phyloP scores from a whole-genome alignment of 2,888 invertebrate species.

The Branchellion lobata region DNA sequence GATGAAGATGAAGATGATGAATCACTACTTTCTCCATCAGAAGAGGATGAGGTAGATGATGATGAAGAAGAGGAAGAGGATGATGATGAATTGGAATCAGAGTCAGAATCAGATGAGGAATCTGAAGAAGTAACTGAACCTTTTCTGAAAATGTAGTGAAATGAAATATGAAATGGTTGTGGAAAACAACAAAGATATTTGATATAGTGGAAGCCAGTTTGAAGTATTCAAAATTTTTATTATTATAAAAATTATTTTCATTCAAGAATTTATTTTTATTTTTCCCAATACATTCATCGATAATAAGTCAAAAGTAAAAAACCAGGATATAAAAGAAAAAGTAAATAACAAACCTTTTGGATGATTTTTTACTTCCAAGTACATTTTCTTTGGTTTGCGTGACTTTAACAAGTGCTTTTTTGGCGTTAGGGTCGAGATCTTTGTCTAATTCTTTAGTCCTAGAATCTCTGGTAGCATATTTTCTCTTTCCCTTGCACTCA shows the following conservation, averaged over 20 bases:
- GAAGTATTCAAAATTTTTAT: not conserved
- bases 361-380: conserved; percentile 67
- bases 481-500: conserved; percentile 85
- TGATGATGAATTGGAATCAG: conserved; percentile 35
- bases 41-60: conserved; percentile 36
- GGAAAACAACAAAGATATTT: not conserved
- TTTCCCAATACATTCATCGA: too few species aligned
- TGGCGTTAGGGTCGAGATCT: conserved; percentile 66
- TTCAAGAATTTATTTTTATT: too few species aligned
- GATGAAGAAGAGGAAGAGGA: conserved; percentile 28
- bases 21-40: conserved; percentile 5
- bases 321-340: conserved; percentile 8
- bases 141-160: not conserved
- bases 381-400: conserved; percentile 18
- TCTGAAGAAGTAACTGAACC: conserved; percentile 17
- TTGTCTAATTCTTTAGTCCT: conserved; percentile 79
- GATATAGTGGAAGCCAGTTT: not conserved
- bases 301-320: not conserved
- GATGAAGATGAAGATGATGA: conserved; percentile 33
- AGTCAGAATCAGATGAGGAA: conserved; percentile 28
- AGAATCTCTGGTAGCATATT: conserved; percentile 79
- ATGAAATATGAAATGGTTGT: too few species aligned
- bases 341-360: conserved; percentile 55
- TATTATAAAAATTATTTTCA: not conserved
- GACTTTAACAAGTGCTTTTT: conserved; percentile 51